Evolutionary conservation across 2,113 vertebrate species (phyloP).

Genomic region (Macquaria australasica): DNA sequence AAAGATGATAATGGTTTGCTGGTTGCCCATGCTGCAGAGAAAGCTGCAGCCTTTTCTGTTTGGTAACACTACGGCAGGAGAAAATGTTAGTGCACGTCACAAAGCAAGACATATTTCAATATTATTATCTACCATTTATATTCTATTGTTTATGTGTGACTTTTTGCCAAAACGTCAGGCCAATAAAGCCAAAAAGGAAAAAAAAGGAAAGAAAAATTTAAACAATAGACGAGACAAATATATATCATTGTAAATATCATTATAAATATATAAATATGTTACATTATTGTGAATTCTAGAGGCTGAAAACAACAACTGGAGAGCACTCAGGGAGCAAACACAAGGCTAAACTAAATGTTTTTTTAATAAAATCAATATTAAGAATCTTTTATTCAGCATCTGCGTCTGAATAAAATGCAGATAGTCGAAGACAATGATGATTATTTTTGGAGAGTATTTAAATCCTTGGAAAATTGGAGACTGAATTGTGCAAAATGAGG

Average conservation of each 20-base stretch:
- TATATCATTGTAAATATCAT: no score
- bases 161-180: no score
- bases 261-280: background rate
- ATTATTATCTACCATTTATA: no score
- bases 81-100: no score
- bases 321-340: background rate
- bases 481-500: background rate
- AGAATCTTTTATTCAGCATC: background rate
- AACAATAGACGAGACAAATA: background rate
- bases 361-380: background rate
- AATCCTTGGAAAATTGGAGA: background rate
- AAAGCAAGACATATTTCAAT: no score
- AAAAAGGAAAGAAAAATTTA: no score
- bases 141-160: no score
- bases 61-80: background rate
- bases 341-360: background rate
- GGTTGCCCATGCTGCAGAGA: background rate
- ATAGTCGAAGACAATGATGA: background rate
- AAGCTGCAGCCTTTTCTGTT: background rate
- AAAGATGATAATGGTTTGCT: conserved; percentile 6
- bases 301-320: background rate
- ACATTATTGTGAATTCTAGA: background rate
- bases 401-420: background rate
- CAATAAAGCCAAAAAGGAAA: no score
- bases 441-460: background rate